Percentiles rank a stretch among this genome's conserved stretches.
These are phyloP conservation scores for Nephrocerus scutellatus DNA, from an alignment of 2,888 invertebrate genomes.

Conservation along the genomic window DNA sequence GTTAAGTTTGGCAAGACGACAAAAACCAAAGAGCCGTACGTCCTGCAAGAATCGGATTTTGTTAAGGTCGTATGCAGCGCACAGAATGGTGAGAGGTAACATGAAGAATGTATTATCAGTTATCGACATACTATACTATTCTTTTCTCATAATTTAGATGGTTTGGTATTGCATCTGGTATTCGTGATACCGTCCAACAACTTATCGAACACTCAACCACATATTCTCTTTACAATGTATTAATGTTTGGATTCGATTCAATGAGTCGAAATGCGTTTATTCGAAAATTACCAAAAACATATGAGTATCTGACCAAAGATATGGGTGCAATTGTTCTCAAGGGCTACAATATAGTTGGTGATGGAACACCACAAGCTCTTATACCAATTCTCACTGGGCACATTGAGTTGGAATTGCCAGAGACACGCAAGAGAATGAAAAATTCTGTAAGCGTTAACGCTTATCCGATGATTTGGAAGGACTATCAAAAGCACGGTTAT, in stretches of 20 bases:
- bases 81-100: slow-evolving; percentile 37
- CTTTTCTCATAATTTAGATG: slow-evolving; percentile 46
- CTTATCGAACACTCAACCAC: slow-evolving; percentile 19
- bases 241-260: slow-evolving; percentile 87
- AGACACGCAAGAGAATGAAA: slow-evolving; percentile 64
- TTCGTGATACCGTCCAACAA: slow-evolving; percentile 42
- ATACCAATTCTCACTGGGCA: slow-evolving; percentile 82
- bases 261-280: slow-evolving; percentile 75
- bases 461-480: slow-evolving; percentile 83
- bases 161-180: slow-evolving; percentile 60
- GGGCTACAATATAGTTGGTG: slow-evolving; percentile 79
- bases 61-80: slow-evolving; percentile 60
- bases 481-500: slow-evolving; percentile 62
- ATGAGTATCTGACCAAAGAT: slow-evolving; percentile 58
- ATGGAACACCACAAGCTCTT: slow-evolving; percentile 79
- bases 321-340: slow-evolving; percentile 60
- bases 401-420: slow-evolving; percentile 80
- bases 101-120: neutral
- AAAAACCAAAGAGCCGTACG: slow-evolving; percentile 54
- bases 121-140: neutral
- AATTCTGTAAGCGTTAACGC: slow-evolving; percentile 62
- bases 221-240: slow-evolving; percentile 53
- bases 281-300: slow-evolving; percentile 69
- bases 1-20: slow-evolving; percentile 52
- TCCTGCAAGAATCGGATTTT: slow-evolving; percentile 62